phyloP scores from a whole-genome alignment of 2,113 vertebrate genomes.

The Piprites chloris region DNA sequence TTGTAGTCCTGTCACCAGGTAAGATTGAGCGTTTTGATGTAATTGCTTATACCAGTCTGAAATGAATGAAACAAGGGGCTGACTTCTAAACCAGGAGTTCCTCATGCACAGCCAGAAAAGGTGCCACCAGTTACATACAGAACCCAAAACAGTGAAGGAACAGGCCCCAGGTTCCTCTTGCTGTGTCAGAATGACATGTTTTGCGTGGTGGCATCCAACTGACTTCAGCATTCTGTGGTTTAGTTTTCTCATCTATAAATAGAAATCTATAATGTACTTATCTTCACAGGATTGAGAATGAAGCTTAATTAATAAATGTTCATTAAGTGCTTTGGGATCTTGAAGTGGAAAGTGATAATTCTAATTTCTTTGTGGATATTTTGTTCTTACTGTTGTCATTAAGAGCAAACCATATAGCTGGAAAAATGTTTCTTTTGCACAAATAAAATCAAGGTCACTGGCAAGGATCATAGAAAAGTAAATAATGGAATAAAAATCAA shows the following conservation, averaged over 20 bases:
- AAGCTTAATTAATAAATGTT: neutral
- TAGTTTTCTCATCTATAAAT: neutral
- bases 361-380: neutral
- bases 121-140: neutral
- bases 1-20: neutral
- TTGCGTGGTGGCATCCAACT: neutral
- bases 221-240: neutral
- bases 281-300: neutral
- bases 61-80: neutral
- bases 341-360: constrained; percentile 8
- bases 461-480: constrained; percentile 17
- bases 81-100: neutral
- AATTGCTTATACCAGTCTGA: neutral
- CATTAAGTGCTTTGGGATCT: neutral
- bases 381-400: neutral
- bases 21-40: neutral
- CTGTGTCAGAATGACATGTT: neutral
- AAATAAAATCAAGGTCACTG: constrained; percentile 9
- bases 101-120: neutral
- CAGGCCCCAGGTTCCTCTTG: neutral
- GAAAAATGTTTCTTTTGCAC: neutral
- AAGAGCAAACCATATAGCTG: neutral
- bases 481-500: constrained; percentile 34
- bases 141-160: neutral
- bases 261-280: neutral